These are phyloP conservation scores for Egretta garzetta DNA, from an alignment of 2,113 vertebrate species.

Conservation along the genomic window DNA sequence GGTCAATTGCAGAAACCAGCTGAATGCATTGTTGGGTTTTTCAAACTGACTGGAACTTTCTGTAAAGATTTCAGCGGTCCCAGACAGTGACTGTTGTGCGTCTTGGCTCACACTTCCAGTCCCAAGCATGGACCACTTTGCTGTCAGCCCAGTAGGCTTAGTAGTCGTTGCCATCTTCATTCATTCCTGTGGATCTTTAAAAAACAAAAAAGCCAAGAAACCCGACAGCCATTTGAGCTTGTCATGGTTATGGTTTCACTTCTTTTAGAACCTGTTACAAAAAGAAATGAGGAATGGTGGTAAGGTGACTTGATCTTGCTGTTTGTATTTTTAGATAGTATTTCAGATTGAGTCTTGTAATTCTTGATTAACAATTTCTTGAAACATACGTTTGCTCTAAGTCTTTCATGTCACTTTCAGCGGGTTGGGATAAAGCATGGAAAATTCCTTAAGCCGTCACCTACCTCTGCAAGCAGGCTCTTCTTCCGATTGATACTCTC, in stretches of 20 bases:
- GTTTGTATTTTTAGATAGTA: neutral
- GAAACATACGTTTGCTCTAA: neutral
- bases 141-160: neutral
- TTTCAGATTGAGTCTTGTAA: neutral
- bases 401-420: neutral
- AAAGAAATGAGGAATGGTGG: neutral
- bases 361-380: conserved; percentile 1
- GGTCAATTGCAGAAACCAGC: neutral
- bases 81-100: neutral
- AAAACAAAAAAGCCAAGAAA: neutral
- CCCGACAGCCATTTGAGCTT: neutral
- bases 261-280: neutral
- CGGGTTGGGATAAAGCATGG: conserved; percentile 63
- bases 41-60: neutral
- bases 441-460: conserved; percentile 66
- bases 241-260: neutral
- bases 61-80: neutral
- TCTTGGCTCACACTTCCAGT: neutral
- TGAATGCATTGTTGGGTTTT: neutral
- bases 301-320: neutral
- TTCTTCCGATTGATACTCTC: conserved; percentile 29
- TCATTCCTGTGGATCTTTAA: neutral
- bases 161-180: neutral
- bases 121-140: neutral
- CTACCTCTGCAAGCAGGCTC: conserved; percentile 82